These are phyloP conservation scores for Psilopsiagon aurifrons DNA, from an alignment of 2,113 vertebrate species.

Conservation along the genomic window DNA sequence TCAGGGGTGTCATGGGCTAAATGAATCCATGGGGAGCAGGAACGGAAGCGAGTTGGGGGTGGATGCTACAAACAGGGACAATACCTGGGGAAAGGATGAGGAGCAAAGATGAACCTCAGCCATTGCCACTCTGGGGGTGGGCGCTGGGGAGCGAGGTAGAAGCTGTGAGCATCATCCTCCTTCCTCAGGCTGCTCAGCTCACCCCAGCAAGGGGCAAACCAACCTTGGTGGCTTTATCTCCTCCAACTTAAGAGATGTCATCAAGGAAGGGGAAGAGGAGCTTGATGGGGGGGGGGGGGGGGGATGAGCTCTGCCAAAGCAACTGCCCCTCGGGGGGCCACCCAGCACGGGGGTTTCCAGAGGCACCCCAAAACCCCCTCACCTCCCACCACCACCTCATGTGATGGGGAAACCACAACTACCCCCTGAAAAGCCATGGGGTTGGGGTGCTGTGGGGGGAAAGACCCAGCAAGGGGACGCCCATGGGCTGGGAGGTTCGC, in stretches of 20 bases:
- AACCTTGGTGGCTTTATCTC: neutral
- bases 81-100: rapidly evolving
- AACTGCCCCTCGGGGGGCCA: neutral
- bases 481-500: neutral
- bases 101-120: neutral
- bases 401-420: neutral
- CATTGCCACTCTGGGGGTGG: rapidly evolving
- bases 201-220: neutral
- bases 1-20: neutral
- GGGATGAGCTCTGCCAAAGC: neutral
- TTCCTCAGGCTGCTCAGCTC: neutral
- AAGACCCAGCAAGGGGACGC: neutral
- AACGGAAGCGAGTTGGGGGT: neutral
- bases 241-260: rapidly evolving
- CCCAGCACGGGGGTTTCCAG: rapidly evolving
- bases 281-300: rapidly evolving
- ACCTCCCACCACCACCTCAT: rapidly evolving
- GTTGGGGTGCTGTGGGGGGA: neutral
- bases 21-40: neutral
- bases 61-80: neutral
- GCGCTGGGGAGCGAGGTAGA: neutral
- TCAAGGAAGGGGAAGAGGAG: neutral
- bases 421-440: neutral
- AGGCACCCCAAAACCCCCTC: neutral
- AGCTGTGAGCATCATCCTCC: neutral